Evolutionary conservation across 2,113 vertebrate species (phyloP).

Genomic region (Naja naja): DNA sequence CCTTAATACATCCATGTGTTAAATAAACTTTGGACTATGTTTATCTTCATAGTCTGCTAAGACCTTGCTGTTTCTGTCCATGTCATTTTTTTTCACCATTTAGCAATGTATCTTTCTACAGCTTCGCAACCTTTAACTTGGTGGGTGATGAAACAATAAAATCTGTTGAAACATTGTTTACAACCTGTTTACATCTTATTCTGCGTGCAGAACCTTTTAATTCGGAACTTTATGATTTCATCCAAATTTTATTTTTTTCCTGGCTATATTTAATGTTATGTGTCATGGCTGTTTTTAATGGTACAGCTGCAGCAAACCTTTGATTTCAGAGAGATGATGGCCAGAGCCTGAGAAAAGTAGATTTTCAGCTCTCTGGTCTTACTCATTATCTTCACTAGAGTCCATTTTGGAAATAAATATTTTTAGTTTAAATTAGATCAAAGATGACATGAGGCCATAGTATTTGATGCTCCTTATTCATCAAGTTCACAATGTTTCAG

Average conservation of each 20-base stretch:
- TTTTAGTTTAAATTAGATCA: background rate
- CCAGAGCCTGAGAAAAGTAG: background rate
- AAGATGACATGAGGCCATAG: background rate
- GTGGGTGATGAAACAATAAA: background rate
- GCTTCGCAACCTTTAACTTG: background rate
- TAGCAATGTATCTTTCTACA: background rate
- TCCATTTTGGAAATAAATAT: background rate
- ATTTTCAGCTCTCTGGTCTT: background rate
- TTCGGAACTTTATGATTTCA: constrained; percentile 11
- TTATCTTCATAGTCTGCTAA: background rate
- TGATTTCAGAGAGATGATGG: background rate
- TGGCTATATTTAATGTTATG: background rate
- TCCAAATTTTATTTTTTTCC: background rate
- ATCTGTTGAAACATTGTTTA: constrained; percentile 5
- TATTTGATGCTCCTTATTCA: background rate
- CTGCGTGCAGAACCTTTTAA: constrained; percentile 13
- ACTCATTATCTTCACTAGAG: background rate
- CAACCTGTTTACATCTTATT: constrained; percentile 3
- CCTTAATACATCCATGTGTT: constrained; percentile 32
- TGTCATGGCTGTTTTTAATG: background rate
- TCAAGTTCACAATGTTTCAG: background rate
- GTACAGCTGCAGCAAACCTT: background rate
- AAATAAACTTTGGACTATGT: constrained; percentile 7
- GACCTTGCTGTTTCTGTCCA: background rate
- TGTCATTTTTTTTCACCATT: background rate